phyloP scores from a whole-genome alignment of 2,113 vertebrate genomes.

The Campylomormyrus numenius region DNA sequence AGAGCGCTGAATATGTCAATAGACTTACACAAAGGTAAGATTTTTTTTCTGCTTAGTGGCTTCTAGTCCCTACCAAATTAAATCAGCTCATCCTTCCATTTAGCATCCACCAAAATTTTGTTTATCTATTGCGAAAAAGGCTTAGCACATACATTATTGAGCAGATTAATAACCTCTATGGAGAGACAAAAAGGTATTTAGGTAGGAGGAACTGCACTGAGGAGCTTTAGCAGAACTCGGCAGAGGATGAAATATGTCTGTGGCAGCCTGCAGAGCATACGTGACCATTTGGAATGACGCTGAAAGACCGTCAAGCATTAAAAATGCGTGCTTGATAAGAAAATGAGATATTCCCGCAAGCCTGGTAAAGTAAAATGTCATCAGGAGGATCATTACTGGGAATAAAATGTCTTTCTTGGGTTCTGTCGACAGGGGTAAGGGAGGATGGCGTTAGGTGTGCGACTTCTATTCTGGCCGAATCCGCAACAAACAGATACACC shows the following conservation, averaged over 20 bases:
- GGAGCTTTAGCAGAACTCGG: background rate
- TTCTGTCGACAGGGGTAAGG: background rate
- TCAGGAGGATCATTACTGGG: constrained; percentile 75
- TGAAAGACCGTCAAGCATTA: constrained; percentile 41
- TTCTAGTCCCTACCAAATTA: constrained; percentile 13
- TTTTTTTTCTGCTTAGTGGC: background rate
- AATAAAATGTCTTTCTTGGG: background rate
- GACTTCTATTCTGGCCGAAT: background rate
- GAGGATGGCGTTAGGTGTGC: background rate
- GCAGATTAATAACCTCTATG: constrained; percentile 17
- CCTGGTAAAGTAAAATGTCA: constrained; percentile 76
- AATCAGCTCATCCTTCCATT: constrained; percentile 20
- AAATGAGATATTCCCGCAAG: constrained; percentile 52
- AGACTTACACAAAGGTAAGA: background rate
- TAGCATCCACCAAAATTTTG: constrained; percentile 13
- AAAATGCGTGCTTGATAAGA: constrained; percentile 33
- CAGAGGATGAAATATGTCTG: constrained; percentile 30
- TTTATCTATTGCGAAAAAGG: constrained; percentile 21
- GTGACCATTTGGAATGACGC: constrained; percentile 37
- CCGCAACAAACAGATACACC: background rate
- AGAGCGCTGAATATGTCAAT: background rate
- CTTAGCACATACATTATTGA: constrained; percentile 19
- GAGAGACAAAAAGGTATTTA: constrained; percentile 16
- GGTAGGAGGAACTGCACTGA: background rate
- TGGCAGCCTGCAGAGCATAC: constrained; percentile 43